Percentiles rank a stretch among this genome's conserved stretches.
Evolutionary conservation across 2,113 vertebrate genomes (phyloP).

Genomic region (Malurus alboscapulatus): DNA sequence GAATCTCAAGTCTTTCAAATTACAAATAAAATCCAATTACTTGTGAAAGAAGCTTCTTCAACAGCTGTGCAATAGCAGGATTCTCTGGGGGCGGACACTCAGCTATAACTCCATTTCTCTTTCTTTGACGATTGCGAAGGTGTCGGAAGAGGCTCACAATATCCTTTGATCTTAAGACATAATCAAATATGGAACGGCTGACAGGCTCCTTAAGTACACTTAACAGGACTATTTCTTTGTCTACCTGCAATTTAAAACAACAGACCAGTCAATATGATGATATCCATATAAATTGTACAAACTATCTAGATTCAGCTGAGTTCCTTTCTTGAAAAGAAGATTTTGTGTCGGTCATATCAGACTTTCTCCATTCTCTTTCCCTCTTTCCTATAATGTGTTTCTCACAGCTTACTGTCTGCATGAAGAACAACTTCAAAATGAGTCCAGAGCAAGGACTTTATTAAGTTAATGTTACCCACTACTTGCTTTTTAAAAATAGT

Average conservation of each 20-base stretch:
- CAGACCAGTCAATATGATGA: not conserved
- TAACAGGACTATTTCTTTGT: constrained; percentile 94
- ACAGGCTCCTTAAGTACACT: constrained; percentile 96
- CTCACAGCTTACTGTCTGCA: not conserved
- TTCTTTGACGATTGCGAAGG: constrained; percentile 91
- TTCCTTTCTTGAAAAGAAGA: not conserved
- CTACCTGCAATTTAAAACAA: constrained; percentile 80
- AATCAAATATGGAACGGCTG: constrained; percentile 96
- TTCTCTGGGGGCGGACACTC: constrained; percentile 91
- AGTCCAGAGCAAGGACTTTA: not conserved
- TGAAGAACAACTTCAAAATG: not conserved
- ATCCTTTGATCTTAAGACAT: constrained; percentile 92
- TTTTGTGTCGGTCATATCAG: not conserved
- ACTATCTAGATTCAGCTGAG: not conserved
- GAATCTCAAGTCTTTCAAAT: not conserved
- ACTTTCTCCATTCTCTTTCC: not conserved
- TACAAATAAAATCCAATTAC: constrained; percentile 61
- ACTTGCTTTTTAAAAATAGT: not conserved
- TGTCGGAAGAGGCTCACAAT: constrained; percentile 91
- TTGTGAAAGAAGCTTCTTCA: constrained; percentile 97
- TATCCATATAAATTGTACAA: not conserved
- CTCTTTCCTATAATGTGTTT: not conserved
- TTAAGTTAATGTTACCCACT: not conserved
- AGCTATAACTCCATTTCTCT: constrained; percentile 82
- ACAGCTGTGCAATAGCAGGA: constrained; percentile 89